phyloP scores from a whole-genome alignment of 2,797 vertebrate genomes.

The Smutsia gigantea region DNA sequence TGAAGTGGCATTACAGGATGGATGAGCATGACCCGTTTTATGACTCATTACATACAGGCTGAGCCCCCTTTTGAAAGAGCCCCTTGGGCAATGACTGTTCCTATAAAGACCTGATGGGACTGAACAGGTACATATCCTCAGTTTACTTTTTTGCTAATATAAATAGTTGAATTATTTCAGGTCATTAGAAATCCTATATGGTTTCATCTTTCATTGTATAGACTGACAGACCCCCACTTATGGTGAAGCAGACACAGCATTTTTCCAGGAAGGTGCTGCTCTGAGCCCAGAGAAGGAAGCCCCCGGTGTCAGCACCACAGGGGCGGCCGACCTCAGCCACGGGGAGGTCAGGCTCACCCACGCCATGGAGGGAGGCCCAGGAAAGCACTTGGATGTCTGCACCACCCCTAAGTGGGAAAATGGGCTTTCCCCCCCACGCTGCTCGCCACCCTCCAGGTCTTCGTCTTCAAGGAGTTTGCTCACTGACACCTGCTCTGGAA shows the following conservation, averaged over 20 bases:
- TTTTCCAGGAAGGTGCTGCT: neutral
- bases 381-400: too few relatives aligned
- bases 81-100: neutral
- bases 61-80: fast-evolving
- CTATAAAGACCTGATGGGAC: neutral
- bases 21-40: neutral
- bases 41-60: fast-evolving
- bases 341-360: too few relatives aligned
- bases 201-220: neutral
- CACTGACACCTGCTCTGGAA: neutral
- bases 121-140: neutral
- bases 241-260: neutral
- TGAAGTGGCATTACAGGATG: neutral
- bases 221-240: neutral
- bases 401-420: too few relatives aligned
- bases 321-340: neutral
- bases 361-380: too few relatives aligned
- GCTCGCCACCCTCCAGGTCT: too few relatives aligned
- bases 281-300: neutral
- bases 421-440: too few relatives aligned
- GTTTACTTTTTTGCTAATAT: neutral
- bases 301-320: fast-evolving
- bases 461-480: too few relatives aligned
- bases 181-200: neutral
- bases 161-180: neutral